Evolutionary conservation across 2,113 vertebrate genomes (phyloP), one percentile per base, ranked within the genome.

Genomic region (Hipposideros armiger): DNA sequence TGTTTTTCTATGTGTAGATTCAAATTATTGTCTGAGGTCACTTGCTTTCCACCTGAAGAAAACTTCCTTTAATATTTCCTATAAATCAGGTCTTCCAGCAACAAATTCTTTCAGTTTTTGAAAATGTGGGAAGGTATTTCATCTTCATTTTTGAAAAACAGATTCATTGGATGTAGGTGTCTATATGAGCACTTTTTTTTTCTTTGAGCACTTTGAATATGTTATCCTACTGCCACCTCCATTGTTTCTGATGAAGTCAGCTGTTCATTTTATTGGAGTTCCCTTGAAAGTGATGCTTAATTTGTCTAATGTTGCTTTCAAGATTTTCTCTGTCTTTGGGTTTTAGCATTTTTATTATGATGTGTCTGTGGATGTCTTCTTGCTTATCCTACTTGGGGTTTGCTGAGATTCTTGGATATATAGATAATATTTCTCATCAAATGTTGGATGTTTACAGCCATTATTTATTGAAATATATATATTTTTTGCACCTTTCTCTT

Each of bases 301-400:
- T 82, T 91, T 95, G 86, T 47, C 42, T 93, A 24, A 15, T 83
- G 47, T 82, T 91, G 32, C 60, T 95, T 77, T 90, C 54, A 87
- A 85, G 69, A 95, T 80, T 87, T 91, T 91, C 52, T 84, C 50
- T 90, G 17, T 76, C 56, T 95, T 93, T 92, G 60, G 62, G 14
- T 94, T 90, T 83, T 66, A 82, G 66, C 76, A 92, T 81, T 96
- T 94, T 88, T 85, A 92, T 58, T 82, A 78, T 30, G 56, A 73
- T 80, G 13, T 32, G 6, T 64, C 50, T 95, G 24, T 73, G 17
- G 19, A 42, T 90, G 85, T 96, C 50, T 88, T 92, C 84, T 85
- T 80, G 32, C 60, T 95, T 93, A 86, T 62, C 17, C 26, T 66
- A 67, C 15, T 47, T 95, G 52, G 7, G 24, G 22, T 84, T 94